A percentile compares a stretch with the other conserved stretches of the same genome.
Evolutionary conservation across 2,797 vertebrate species (phyloP).

Genomic region (Catostomus latipinnis): DNA sequence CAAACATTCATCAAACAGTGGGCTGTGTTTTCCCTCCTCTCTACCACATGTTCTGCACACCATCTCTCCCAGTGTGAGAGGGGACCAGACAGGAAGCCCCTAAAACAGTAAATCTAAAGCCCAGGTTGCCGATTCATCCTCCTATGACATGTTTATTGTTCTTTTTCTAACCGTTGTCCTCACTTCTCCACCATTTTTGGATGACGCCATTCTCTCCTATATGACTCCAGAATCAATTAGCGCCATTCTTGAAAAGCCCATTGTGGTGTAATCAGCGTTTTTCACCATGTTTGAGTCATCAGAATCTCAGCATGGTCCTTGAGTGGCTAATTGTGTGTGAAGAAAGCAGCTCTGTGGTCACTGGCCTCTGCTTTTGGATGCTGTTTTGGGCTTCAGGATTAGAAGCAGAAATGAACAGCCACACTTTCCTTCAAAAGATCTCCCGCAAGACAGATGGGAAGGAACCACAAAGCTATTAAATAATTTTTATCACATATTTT

Average conservation of each 20-base stretch:
- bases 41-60: constrained; percentile 57
- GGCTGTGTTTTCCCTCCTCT: constrained; percentile 62
- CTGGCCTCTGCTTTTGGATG: neutral
- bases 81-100: constrained; percentile 66
- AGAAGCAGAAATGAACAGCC: neutral
- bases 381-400: no score
- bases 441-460: constrained; percentile 18
- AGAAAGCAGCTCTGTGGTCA: constrained; percentile 52
- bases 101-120: constrained; percentile 66
- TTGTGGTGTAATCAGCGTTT: constrained; percentile 17
- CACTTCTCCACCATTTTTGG: constrained; percentile 37
- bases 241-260: constrained; percentile 33
- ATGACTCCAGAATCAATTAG: constrained; percentile 23
- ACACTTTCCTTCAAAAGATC: constrained; percentile 17
- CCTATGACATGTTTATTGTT: constrained; percentile 72
- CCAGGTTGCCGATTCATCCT: constrained; percentile 62
- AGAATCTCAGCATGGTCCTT: constrained; percentile 43
- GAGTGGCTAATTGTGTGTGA: constrained; percentile 62
- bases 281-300: constrained; percentile 48
- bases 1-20: constrained; percentile 33
- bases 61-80: constrained; percentile 49
- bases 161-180: constrained; percentile 57
- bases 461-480: constrained; percentile 22
- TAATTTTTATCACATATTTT: constrained; percentile 21
- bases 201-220: constrained; percentile 47